Evolutionary conservation across 2,888 invertebrate genomes (phyloP).

Genomic region (Trisateles emortualis): DNA sequence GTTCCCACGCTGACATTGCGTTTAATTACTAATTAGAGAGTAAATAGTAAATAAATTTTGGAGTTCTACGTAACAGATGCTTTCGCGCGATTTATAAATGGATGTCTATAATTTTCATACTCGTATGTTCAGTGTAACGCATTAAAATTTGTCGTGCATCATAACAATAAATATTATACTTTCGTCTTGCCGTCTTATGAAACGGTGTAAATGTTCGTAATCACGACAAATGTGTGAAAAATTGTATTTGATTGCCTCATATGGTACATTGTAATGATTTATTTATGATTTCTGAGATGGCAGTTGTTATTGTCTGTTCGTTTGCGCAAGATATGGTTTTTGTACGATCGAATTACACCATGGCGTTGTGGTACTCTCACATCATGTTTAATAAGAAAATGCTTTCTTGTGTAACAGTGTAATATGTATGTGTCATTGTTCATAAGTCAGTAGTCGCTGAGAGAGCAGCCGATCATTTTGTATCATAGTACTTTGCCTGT

Average conservation of each 20-base stretch:
- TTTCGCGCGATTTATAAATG: conserved; percentile 31
- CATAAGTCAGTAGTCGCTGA: background rate
- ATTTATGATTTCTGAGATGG: conserved; percentile 17
- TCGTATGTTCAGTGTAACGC: conserved; percentile 24
- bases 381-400: background rate
- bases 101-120: conserved; percentile 27
- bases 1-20: conserved; percentile 45
- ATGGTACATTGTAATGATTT: conserved; percentile 17
- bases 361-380: background rate
- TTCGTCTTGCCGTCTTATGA: conserved; percentile 25
- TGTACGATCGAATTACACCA: background rate
- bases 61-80: conserved; percentile 35
- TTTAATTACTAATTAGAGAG: conserved; percentile 43
- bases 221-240: conserved; percentile 17
- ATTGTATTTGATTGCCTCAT: conserved; percentile 27
- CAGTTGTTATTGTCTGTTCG: conserved; percentile 7
- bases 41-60: conserved; percentile 21
- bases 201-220: conserved; percentile 13
- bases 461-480: conserved; percentile 1
- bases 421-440: background rate
- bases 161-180: conserved; percentile 26
- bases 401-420: conserved; percentile 7
- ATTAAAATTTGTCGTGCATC: conserved; percentile 23
- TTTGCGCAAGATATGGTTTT: conserved; percentile 15
- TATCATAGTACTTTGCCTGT: background rate